These are phyloP conservation scores for Miniopterus natalensis DNA, from an alignment of 2,113 vertebrate genomes.

Conservation along the genomic window DNA sequence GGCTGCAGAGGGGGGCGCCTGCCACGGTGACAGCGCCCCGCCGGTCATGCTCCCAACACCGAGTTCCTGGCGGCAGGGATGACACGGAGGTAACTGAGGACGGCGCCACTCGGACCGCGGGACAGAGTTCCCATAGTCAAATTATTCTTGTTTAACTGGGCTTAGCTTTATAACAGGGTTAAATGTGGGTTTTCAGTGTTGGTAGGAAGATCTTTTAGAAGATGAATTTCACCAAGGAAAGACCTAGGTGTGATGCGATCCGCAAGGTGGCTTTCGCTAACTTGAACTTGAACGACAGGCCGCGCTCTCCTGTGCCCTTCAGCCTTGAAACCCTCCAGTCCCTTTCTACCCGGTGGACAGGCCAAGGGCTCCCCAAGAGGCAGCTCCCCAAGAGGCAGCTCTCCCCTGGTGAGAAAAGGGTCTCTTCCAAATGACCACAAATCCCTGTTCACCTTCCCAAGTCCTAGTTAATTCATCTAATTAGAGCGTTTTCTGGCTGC, in stretches of 20 bases:
- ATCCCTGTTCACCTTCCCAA: conserved; percentile 60
- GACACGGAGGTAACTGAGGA: neutral
- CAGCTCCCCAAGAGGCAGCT: neutral
- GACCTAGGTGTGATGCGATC: neutral
- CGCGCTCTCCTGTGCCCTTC: neutral
- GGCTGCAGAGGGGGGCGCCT: neutral
- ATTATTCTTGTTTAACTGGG: neutral
- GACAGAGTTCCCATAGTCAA: neutral
- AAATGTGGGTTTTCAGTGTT: neutral
- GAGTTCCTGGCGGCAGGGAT: conserved; percentile 63
- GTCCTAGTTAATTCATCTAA: conserved; percentile 66
- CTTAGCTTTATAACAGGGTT: neutral
- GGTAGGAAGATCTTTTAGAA: neutral
- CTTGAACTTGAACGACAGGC: conserved; percentile 14
- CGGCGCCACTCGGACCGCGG: neutral
- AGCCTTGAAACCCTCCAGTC: neutral
- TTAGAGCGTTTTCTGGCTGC: conserved; percentile 48
- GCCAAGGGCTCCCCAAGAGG: neutral
- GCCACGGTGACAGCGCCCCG: too few species aligned
- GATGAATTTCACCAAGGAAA: neutral
- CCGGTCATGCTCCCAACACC: too few species aligned
- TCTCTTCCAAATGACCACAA: neutral
- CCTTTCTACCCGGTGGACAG: neutral
- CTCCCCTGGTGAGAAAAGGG: conserved; percentile 18
- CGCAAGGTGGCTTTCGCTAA: conserved; percentile 23